Evolutionary conservation across 2,888 invertebrate genomes (phyloP).

Genomic region (Heliconius hortense): DNA sequence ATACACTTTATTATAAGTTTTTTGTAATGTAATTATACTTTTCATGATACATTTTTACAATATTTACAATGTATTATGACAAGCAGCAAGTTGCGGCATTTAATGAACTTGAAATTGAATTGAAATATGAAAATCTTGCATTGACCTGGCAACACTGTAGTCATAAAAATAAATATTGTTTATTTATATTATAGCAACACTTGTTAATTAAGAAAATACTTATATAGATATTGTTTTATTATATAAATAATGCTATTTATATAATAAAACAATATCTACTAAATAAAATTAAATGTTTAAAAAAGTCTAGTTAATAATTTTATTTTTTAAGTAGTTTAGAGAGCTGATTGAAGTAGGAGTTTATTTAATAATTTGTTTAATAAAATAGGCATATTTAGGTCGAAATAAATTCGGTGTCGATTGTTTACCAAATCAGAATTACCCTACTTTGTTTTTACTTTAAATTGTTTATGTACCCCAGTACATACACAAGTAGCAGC

Average conservation of each 20-base stretch:
- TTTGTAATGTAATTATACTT: constrained; percentile 11
- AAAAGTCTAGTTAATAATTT: background rate
- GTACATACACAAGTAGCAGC: no score
- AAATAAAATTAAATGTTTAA: background rate
- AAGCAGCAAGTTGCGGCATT: constrained; percentile 17
- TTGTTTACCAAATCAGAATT: background rate
- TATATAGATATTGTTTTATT: no score
- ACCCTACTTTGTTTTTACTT: background rate
- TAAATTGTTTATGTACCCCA: no score
- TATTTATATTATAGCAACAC: constrained; percentile 7
- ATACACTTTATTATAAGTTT: constrained; percentile 3
- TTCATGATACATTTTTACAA: constrained; percentile 25
- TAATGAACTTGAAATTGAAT: constrained; percentile 12
- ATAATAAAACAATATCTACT: background rate
- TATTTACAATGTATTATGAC: constrained; percentile 14
- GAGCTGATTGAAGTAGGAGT: background rate
- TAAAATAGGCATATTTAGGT: background rate
- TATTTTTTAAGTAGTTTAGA: background rate
- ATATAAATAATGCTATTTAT: no score
- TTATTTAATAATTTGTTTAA: background rate
- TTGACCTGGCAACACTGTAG: constrained; percentile 3
- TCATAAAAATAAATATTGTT: background rate
- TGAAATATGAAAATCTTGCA: constrained; percentile 7
- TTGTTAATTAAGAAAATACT: background rate
- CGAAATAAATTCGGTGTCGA: background rate